Evolutionary conservation across 2,113 vertebrate genomes (phyloP), one percentile per base, ranked within the genome.

Genomic region (Rhinoptilus africanus): DNA sequence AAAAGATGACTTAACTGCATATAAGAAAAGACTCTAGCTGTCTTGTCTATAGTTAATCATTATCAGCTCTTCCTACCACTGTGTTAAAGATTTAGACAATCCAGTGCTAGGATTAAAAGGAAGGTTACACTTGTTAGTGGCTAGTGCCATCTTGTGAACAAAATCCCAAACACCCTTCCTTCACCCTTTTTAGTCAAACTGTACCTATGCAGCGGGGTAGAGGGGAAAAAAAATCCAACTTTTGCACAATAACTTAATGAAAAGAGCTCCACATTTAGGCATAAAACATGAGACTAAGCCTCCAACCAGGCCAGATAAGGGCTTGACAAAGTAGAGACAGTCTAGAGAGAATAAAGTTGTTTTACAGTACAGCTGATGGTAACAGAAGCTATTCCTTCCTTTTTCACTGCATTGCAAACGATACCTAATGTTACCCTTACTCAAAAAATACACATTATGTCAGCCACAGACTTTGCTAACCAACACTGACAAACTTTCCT

Each of bases 61-160:
- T 77, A 35, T 16, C 76, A 67, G 53, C 19, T 88, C 51, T 77
- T 68, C 51, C 45, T 39, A 23, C 14, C 17, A 3, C 32, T 1
- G 21, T 4, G 17, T 6, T 59, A 39, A 76, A 57, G 50, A 54
- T 9, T 15, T 20, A 41, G 57, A 12, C 27, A 43, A 8, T n/a
- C 51, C 41, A 72, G 21, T 37, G 37, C 45, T 27, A 37, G 54
- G 50, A 41, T 45, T 69, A n/a, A 76, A 68, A 85, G 66, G 34
- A 47, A 81, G 21, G 23, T 1, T 43, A 64, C 54, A n/a, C 39
- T 68, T 27, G 6, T 88, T 86, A 89, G 96, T 11, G 21, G 63
- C 85, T 93, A 73, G 75, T 77, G 93, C 97, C 98, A 96, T 54
- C 97, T 97, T 89, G 96, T 96, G 98, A 97, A 54, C 39, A 39